A percentile compares a stretch with the other conserved stretches of the same genome.
These are phyloP conservation scores for Alosa alosa DNA, from an alignment of 2,113 vertebrate species.

Conservation along the genomic window DNA sequence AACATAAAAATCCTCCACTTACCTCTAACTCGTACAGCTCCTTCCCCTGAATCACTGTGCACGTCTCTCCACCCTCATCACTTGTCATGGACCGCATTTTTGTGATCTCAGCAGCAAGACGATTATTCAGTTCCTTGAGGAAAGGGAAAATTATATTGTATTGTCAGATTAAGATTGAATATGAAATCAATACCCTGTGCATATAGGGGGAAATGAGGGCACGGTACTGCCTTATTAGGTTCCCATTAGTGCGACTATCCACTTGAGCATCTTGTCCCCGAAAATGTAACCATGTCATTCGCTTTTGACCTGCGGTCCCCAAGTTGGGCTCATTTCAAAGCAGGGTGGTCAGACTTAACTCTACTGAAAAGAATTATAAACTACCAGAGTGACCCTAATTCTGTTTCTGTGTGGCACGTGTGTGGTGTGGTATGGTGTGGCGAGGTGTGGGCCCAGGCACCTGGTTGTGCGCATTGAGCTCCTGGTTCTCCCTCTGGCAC, in stretches of 20 bases:
- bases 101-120: conserved; percentile 77
- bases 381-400: neutral
- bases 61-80: conserved; percentile 64
- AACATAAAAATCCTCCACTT: neutral
- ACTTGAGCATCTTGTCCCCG: neutral
- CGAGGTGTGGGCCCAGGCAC: conserved; percentile 45
- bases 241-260: neutral
- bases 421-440: neutral
- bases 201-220: neutral
- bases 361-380: neutral
- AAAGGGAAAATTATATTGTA: neutral
- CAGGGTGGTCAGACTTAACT: neutral
- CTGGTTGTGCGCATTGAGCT: conserved; percentile 82
- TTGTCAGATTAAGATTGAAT: neutral
- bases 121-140: conserved; percentile 76
- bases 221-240: neutral
- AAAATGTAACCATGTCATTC: neutral
- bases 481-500: conserved; percentile 81
- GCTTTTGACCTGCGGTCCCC: neutral
- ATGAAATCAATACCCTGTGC: neutral
- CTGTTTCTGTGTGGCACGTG: neutral
- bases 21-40: conserved; percentile 80
- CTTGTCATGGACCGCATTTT: conserved; percentile 76
- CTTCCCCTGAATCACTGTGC: conserved; percentile 69
- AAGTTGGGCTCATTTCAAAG: neutral